Percentiles rank a stretch among this genome's conserved stretches.
Conservation (phyloP, 2,797 vertebrate genomes). For the Pogoniulus pusillus region DNA sequence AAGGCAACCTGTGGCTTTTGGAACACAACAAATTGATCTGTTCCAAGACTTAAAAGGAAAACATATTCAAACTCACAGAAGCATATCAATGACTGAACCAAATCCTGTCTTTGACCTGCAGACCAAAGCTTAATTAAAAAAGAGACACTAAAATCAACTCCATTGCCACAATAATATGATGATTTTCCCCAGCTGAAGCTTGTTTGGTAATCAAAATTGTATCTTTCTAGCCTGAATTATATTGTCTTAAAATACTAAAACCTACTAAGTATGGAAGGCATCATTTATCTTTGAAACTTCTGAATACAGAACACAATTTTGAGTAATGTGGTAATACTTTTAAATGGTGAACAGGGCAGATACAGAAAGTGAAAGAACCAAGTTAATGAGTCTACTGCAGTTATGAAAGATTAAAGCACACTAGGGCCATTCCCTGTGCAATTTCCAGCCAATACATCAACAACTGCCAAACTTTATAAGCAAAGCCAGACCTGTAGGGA, state of each 20-base stretch:
- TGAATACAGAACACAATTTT: not conserved
- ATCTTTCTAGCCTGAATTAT: not conserved
- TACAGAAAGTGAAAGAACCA: not conserved
- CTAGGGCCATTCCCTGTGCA: not conserved
- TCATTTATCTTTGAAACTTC: not conserved
- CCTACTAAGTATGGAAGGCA: not conserved
- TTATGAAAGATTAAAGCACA: not conserved
- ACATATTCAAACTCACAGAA: not conserved
- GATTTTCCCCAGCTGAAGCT: not conserved
- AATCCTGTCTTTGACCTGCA: not conserved
- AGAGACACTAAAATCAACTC: not conserved
- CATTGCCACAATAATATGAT: not conserved
- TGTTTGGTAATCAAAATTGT: not conserved
- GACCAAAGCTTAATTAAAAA: not conserved
- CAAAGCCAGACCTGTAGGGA: not conserved
- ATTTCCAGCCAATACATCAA: not conserved
- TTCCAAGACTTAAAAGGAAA: not conserved
- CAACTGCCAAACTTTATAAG: not conserved
- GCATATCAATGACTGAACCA: not conserved
- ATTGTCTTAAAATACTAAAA: not conserved
- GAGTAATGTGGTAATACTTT: not conserved
- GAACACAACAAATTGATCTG: not conserved
- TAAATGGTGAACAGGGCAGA: not conserved
- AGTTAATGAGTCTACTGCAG: not conserved
- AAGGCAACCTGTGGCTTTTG: not conserved